Conservation (phyloP, 1,140 invertebrate genomes). For the Neodiprion lecontei region DNA sequence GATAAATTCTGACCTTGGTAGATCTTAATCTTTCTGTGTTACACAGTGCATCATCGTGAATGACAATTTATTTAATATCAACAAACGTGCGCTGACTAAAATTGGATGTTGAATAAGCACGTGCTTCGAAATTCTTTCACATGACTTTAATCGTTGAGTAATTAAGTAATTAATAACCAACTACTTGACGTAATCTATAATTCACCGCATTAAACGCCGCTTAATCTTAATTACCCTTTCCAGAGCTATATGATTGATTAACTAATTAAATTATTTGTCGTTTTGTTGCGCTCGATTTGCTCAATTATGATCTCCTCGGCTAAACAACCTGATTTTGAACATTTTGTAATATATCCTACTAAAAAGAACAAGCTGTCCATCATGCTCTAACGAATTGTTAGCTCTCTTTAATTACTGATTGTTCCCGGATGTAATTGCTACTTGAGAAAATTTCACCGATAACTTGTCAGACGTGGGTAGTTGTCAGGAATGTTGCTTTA, state of each 20-base stretch:
- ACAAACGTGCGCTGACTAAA: not conserved
- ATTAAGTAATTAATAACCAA: conserved; percentile 17
- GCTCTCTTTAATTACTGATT: too few species aligned
- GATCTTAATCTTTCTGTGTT: not conserved
- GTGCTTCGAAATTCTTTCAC: not conserved
- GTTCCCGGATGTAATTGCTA: too few species aligned
- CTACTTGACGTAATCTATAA: conserved; percentile 15
- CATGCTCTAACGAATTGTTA: too few species aligned
- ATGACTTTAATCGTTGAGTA: conserved; percentile 9
- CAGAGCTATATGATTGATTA: conserved; percentile 14
- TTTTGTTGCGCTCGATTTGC: not conserved
- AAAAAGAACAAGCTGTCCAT: too few species aligned
- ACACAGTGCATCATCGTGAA: not conserved
- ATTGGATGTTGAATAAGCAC: not conserved
- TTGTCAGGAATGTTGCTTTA: too few species aligned
- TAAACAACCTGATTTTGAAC: too few species aligned
- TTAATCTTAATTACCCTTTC: conserved; percentile 17
- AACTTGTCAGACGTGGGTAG: too few species aligned
- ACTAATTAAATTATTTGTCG: conserved; percentile 17
- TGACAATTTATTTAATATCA: not conserved
- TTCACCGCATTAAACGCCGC: conserved; percentile 10
- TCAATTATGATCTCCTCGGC: not conserved
- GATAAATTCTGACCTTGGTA: not conserved
- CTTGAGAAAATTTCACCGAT: too few species aligned
- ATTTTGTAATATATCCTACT: too few species aligned